Base-by-base conservation (phyloP, 2,113 vertebrate genomes). In the Mesitornis unicolor region DNA sequence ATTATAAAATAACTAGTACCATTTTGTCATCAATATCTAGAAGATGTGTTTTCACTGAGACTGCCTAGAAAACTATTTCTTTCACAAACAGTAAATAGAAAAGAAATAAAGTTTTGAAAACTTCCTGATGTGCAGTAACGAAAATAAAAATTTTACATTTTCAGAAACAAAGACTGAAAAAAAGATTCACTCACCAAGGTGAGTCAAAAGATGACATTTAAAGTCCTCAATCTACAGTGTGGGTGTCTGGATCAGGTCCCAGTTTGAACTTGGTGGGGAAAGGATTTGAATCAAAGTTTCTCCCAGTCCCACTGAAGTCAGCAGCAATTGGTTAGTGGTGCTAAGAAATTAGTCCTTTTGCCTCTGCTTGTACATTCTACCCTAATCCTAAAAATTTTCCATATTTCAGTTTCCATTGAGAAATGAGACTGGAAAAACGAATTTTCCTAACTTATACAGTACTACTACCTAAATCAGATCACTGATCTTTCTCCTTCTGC, bases 321-420 rank as follows among this genome's bases (percentile, higher is more conserved):
- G 31, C 31, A 59, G 5, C 25, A 20, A 20, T 0, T 13, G 20
- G 8, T 43, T 28, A 51, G 51, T 6, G 16, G 11, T 36, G 33
- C 16, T 0, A 1, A 84, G 25, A 9, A 84, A 60, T 8, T 12
- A 84, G 20, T 28, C 13, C 16, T 33, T 90, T 45, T 57, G 29
- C 60, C 25, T 89, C 70, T 2, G 3, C 47, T 70, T 56, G 6
- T 45, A 59, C 9, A 2, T 47, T 65, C 24, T 31, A 48, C 15
- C 6, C 40, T 14, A 68, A 4, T 9, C 24, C 42, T 57, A 51
- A 61, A 63, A 10, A 1, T 20, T 51, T 76, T 38, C 35, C 33
- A 2, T 0, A 0, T 63, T 84, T 8, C 35, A 75, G 26, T 54
- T 84, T 78, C 31, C 68, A 45, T 0, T 51, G 38, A 81, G 45